phyloP scores from a whole-genome alignment of 2,113 vertebrate species.

The Eptatretus burgeri region DNA sequence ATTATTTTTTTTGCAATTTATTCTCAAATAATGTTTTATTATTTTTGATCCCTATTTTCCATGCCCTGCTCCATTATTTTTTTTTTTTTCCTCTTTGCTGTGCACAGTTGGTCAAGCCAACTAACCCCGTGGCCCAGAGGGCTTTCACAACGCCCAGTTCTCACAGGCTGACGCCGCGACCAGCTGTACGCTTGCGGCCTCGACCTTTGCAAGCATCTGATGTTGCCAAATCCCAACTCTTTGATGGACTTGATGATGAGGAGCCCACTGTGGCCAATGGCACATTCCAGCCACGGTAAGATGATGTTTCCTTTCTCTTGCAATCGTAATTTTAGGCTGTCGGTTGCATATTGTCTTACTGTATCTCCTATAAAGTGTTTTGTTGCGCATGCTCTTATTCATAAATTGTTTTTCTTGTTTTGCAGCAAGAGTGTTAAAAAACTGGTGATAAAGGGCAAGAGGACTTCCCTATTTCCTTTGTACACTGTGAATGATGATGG shows the following conservation, averaged over 20 bases:
- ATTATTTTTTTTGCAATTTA: no score
- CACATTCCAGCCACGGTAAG: constrained; percentile 62
- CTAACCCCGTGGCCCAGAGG: constrained; percentile 79
- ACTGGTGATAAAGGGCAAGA: constrained; percentile 57
- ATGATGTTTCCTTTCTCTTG: constrained; percentile 8
- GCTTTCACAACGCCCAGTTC: constrained; percentile 63
- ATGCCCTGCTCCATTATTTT: no score
- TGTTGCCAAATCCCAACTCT: constrained; percentile 55
- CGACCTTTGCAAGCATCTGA: constrained; percentile 47
- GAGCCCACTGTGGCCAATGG: constrained; percentile 47
- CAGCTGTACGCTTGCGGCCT: constrained; percentile 49
- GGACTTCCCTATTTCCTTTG: constrained; percentile 38
- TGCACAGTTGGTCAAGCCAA: constrained; percentile 58
- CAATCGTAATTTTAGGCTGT: fast-evolving
- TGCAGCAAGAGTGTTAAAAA: constrained; percentile 82
- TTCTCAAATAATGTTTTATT: no score
- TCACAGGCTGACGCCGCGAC: constrained; percentile 66
- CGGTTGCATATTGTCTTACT: background rate
- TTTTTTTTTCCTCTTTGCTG: background rate
- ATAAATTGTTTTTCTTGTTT: no score
- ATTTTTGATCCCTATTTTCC: no score
- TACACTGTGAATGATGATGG: constrained; percentile 31
- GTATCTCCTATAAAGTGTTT: background rate
- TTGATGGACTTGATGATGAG: constrained; percentile 66
- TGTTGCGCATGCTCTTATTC: no score